A percentile compares a stretch with the other conserved stretches of the same genome.
Evolutionary conservation across 2,797 vertebrate genomes (phyloP).

Genomic region (Hydrolagus colliei): DNA sequence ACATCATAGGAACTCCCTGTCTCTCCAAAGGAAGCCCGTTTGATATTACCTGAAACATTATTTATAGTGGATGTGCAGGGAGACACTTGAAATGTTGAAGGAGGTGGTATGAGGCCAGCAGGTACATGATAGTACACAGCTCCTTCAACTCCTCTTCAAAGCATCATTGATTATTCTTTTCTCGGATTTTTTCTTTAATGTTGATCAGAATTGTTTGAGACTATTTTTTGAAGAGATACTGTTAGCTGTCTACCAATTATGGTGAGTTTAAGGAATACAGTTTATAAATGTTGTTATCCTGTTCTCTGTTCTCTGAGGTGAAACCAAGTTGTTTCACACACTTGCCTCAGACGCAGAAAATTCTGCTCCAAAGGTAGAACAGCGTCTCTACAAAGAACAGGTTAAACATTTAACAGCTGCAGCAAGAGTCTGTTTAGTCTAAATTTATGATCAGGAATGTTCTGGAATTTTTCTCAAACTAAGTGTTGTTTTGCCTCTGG

Average conservation of each 20-base stretch:
- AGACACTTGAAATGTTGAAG: no score
- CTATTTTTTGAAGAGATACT: neutral
- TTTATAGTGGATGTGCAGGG: no score
- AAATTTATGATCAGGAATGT: neutral
- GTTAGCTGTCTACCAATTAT: neutral
- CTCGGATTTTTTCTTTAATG: neutral
- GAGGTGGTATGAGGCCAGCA: no score
- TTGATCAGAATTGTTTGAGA: neutral
- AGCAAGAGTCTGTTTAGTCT: slow-evolving; percentile 23
- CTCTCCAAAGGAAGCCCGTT: no score
- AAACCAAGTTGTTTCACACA: neutral
- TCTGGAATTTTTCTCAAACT: neutral
- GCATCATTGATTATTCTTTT: neutral
- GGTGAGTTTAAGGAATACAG: no score
- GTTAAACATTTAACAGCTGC: slow-evolving; percentile 1
- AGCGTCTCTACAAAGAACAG: neutral
- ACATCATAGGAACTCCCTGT: no score
- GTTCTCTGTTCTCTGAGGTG: no score
- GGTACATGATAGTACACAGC: no score
- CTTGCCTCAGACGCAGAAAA: neutral
- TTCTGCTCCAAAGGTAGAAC: neutral
- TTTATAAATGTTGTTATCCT: no score
- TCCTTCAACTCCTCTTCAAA: no score
- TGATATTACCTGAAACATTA: no score
- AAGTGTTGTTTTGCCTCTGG: slow-evolving; percentile 21